These are phyloP conservation scores for Drosophila lacteicornis DNA, from an alignment of 1,140 invertebrate species.

Conservation along the genomic window DNA sequence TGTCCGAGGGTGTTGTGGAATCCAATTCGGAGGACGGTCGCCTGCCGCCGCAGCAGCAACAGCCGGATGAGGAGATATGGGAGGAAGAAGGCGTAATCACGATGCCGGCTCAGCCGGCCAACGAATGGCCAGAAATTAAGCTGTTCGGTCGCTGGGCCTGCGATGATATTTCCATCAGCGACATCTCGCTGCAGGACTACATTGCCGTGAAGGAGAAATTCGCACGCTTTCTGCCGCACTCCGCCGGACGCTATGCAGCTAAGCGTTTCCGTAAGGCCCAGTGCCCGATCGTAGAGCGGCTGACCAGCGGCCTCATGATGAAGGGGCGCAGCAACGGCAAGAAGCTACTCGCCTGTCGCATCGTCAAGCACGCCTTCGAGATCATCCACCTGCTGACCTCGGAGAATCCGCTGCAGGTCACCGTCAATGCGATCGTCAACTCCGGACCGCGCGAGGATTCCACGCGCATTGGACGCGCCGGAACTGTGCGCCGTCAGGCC, in stretches of 20 bases:
- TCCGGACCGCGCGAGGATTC: slow-evolving; percentile 99
- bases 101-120: slow-evolving; percentile 75
- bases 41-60: neutral
- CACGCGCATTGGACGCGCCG: slow-evolving; percentile 99
- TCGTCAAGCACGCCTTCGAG: slow-evolving; percentile 99
- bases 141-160: slow-evolving; percentile 99
- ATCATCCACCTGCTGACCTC: slow-evolving; percentile 99
- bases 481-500: slow-evolving; percentile 99
- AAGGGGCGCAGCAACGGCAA: slow-evolving; percentile 99
- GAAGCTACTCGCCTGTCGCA: slow-evolving; percentile 99
- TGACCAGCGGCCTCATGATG: slow-evolving; percentile 99
- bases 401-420: slow-evolving; percentile 93
- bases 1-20: slow-evolving; percentile 35
- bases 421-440: slow-evolving; percentile 84
- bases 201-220: slow-evolving; percentile 99
- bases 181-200: slow-evolving; percentile 98
- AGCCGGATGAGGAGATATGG: slow-evolving; percentile 34
- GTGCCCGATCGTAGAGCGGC: slow-evolving; percentile 99
- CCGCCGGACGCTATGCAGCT: slow-evolving; percentile 98
- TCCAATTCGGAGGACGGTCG: slow-evolving; percentile 13
- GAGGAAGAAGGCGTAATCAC: slow-evolving; percentile 21
- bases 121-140: slow-evolving; percentile 97
- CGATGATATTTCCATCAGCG: slow-evolving; percentile 98
- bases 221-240: slow-evolving; percentile 99
- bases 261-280: slow-evolving; percentile 99